Evolutionary conservation across 2,113 vertebrate species (phyloP).

Genomic region (Cryptotis parvus): DNA sequence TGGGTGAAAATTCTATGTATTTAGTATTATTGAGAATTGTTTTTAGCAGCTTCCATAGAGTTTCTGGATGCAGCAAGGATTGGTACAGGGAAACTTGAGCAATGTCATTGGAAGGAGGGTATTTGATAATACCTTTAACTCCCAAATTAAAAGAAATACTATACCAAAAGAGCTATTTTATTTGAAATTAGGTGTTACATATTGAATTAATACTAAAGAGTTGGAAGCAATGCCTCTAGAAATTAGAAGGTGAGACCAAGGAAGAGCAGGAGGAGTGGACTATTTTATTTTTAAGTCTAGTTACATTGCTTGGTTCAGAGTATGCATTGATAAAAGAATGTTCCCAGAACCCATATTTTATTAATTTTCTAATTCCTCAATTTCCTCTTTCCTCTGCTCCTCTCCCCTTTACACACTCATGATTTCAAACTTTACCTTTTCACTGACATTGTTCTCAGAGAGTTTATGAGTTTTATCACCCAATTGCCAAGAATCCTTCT

Average conservation of each 20-base stretch:
- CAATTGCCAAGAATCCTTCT: accelerated
- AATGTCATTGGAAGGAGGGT: neutral
- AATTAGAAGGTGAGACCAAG: neutral
- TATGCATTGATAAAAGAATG: neutral
- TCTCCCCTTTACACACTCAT: neutral
- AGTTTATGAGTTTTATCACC: neutral
- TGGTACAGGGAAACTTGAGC: neutral
- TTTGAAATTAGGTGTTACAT: neutral
- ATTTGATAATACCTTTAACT: neutral
- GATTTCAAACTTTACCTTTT: neutral
- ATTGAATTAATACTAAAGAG: neutral
- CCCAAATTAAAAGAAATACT: too few relatives aligned
- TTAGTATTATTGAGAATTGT: neutral
- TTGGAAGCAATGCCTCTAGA: neutral
- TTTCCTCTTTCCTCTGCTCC: accelerated
- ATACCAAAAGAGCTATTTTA: neutral
- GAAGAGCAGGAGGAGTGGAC: neutral
- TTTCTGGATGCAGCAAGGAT: neutral
- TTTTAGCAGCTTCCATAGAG: neutral
- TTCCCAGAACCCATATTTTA: neutral
- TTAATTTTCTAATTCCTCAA: neutral
- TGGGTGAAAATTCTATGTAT: neutral
- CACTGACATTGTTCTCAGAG: neutral
- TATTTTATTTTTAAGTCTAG: neutral
- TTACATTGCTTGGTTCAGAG: neutral